phyloP scores from a whole-genome alignment of 1,140 invertebrate genomes.

The Eurosta solidaginis region DNA sequence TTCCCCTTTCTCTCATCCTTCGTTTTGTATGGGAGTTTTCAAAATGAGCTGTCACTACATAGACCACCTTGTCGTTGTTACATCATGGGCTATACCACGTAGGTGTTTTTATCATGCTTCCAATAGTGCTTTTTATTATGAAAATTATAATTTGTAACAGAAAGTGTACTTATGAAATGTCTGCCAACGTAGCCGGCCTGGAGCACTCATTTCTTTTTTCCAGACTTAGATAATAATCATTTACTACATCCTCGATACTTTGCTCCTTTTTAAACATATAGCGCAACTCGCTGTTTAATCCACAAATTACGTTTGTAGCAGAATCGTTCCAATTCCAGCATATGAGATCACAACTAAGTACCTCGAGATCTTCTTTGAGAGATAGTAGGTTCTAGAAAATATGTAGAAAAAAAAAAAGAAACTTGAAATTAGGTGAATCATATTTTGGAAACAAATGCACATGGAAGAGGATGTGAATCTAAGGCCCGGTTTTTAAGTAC shows the following conservation, averaged over 20 bases:
- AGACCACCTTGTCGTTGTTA: no score
- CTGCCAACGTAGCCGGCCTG: neutral
- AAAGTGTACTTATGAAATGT: neutral
- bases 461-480: no score
- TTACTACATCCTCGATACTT: slow-evolving; percentile 1
- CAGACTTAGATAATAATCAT: neutral
- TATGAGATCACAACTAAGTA: slow-evolving; percentile 50
- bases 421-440: no score
- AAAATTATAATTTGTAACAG: no score
- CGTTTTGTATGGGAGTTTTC: no score
- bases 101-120: no score
- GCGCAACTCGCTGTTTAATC: slow-evolving; percentile 45
- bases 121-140: no score
- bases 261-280: slow-evolving; percentile 40
- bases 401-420: slow-evolving; percentile 15
- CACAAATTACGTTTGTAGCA: slow-evolving; percentile 52
- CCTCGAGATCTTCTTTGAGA: slow-evolving; percentile 47
- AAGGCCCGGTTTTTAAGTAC: no score
- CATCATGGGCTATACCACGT: no score
- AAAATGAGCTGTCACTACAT: no score
- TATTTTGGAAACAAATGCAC: no score
- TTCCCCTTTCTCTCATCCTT: no score
- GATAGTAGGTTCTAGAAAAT: slow-evolving; percentile 48
- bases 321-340: slow-evolving; percentile 57
- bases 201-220: neutral